A percentile compares a stretch with the other conserved stretches of the same genome.
Conservation (phyloP, 2,888 invertebrate genomes). For the Tinea semifulvella region DNA sequence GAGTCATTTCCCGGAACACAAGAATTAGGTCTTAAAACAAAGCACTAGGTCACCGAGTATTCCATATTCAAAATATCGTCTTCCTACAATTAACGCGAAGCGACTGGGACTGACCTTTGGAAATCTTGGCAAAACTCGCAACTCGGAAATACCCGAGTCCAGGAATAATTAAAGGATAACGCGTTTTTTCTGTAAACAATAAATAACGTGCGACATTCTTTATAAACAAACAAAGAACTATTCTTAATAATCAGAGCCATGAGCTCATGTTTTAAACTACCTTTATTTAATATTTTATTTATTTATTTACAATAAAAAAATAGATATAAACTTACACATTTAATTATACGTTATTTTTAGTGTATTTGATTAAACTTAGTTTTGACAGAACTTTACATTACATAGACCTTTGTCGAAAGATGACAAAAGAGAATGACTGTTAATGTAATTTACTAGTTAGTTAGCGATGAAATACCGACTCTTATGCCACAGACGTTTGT, state of each 20-base stretch:
- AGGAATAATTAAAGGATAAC: slow-evolving; percentile 10
- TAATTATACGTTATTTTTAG: too few species aligned
- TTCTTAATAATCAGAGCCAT: too few species aligned
- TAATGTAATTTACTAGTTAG: too few species aligned
- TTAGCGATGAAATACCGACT: too few species aligned
- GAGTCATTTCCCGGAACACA: slow-evolving; percentile 1
- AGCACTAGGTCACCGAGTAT: slow-evolving; percentile 6
- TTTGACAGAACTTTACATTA: too few species aligned
- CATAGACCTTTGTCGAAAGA: too few species aligned
- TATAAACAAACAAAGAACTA: slow-evolving; percentile 8
- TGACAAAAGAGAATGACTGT: too few species aligned
- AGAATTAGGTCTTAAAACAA: slow-evolving; percentile 6
- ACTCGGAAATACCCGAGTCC: slow-evolving; percentile 2
- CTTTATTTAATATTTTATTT: too few species aligned
- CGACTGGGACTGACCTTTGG: slow-evolving; percentile 4
- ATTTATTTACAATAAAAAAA: too few species aligned
- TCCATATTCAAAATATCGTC: slow-evolving; percentile 2
- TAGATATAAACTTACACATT: too few species aligned
- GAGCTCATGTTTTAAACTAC: not conserved
- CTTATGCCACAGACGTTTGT: too few species aligned
- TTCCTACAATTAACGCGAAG: slow-evolving; percentile 7
- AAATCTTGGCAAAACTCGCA: slow-evolving; percentile 5
- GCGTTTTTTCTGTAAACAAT: slow-evolving; percentile 6
- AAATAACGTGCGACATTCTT: slow-evolving; percentile 1
- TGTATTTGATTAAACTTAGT: too few species aligned